Percentiles rank a stretch among this genome's conserved stretches.
Conservation (phyloP, 1,140 invertebrate genomes). For the Macrocentrus cingulum region DNA sequence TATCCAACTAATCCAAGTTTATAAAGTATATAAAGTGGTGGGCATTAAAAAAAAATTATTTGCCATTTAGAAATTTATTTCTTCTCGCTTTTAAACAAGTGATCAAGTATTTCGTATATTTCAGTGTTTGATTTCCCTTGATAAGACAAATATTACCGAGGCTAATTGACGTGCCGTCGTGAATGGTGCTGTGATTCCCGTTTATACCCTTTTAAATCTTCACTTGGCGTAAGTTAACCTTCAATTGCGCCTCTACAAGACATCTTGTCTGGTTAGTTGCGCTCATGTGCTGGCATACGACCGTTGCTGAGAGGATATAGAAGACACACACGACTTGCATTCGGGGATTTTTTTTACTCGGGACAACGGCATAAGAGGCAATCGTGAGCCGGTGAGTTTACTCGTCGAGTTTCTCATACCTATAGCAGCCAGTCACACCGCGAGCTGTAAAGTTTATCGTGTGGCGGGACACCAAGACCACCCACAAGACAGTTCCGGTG, state of each 20-base stretch:
- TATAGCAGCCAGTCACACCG: constrained; percentile 2
- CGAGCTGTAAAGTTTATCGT: constrained; percentile 23
- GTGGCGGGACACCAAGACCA: constrained; percentile 9
- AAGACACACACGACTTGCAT: background rate
- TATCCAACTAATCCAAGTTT: too few species aligned
- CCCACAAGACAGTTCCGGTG: constrained; percentile 7
- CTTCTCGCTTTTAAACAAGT: background rate
- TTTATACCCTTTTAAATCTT: too few species aligned
- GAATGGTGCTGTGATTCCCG: constrained; percentile 26
- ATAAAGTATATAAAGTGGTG: too few species aligned
- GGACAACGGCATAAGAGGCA: constrained; percentile 3
- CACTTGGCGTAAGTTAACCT: constrained; percentile 24
- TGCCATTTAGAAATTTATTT: too few species aligned
- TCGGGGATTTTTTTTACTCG: constrained; percentile 3
- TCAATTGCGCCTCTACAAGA: constrained; percentile 22
- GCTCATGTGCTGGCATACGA: too few species aligned
- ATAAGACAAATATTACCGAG: constrained; percentile 42
- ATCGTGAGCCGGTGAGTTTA: constrained; percentile 20
- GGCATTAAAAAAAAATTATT: too few species aligned
- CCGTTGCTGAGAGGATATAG: constrained; percentile 7
- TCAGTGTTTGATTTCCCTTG: constrained; percentile 37
- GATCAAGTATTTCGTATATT: constrained; percentile 9
- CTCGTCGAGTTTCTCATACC: constrained; percentile 9
- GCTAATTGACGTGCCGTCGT: constrained; percentile 20
- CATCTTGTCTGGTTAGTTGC: too few species aligned